Conservation (phyloP, 2,797 vertebrate genomes). For the Ptychadena robeensis region DNA sequence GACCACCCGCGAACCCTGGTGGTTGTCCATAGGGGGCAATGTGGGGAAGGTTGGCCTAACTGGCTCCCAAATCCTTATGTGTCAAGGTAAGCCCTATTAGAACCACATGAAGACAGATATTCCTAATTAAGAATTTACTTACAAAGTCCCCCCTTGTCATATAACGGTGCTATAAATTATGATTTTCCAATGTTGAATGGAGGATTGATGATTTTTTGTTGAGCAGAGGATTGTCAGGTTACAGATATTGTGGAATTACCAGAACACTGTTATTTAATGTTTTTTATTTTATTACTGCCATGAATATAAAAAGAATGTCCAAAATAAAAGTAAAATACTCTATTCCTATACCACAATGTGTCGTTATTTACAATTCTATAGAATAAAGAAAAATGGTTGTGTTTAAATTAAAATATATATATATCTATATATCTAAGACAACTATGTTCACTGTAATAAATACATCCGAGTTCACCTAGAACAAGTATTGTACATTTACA, state of each 20-base stretch:
- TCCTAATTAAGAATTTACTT: not conserved
- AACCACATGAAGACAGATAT: not conserved
- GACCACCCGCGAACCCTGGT: too few species aligned
- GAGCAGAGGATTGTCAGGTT: not conserved
- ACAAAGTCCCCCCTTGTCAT: not conserved
- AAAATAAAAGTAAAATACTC: not conserved
- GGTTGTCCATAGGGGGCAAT: too few species aligned
- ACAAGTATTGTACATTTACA: not conserved
- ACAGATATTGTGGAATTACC: constrained; percentile 4
- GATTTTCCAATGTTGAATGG: too few species aligned
- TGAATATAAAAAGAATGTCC: not conserved
- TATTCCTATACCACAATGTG: not conserved
- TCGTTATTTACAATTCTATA: constrained; percentile 12
- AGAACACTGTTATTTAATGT: constrained; percentile 35
- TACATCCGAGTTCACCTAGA: not conserved
- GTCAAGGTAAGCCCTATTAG: too few species aligned
- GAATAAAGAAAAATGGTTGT: constrained; percentile 21
- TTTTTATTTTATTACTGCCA: not conserved
- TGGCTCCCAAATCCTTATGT: too few species aligned
- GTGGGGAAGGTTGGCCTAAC: too few species aligned
- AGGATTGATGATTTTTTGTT: constrained; percentile 19
- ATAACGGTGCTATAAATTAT: not conserved
- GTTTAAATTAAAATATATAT: constrained; percentile 40
- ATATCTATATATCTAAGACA: not conserved
- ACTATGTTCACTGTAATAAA: not conserved